Percentiles rank a stretch among this genome's conserved stretches.
Conservation (phyloP, 2,888 invertebrate genomes). For the Alcis repandata region DNA sequence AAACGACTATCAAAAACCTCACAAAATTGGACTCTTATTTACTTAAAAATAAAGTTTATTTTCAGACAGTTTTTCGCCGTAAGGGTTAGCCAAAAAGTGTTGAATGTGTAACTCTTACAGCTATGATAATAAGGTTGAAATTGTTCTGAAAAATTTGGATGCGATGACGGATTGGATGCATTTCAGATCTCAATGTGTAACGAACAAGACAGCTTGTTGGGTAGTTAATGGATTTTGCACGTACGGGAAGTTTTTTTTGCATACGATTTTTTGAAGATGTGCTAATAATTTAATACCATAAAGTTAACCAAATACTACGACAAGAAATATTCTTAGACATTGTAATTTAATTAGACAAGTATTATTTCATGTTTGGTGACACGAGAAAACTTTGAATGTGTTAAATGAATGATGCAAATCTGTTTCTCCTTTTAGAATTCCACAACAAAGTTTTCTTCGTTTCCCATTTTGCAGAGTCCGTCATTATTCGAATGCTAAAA, state of each 20-base stretch:
- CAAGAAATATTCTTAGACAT: too few relatives aligned
- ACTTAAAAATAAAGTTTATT: constrained; percentile 19
- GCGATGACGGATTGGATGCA: constrained; percentile 75
- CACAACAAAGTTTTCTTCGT: too few relatives aligned
- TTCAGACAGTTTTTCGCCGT: neutral
- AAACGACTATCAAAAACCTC: constrained; percentile 10
- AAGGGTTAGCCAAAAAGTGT: neutral
- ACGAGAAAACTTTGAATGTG: too few relatives aligned
- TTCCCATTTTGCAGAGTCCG: too few relatives aligned
- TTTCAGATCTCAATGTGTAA: constrained; percentile 49
- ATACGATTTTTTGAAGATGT: constrained; percentile 3
- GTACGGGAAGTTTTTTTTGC: constrained; percentile 56
- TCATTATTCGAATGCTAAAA: too few relatives aligned
- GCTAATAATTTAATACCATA: neutral
- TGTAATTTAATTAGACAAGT: too few relatives aligned
- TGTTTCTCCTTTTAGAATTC: too few relatives aligned
- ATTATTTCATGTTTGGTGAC: too few relatives aligned
- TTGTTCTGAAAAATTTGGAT: neutral
- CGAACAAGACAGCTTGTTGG: constrained; percentile 60
- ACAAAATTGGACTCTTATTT: constrained; percentile 12
- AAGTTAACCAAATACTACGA: neutral
- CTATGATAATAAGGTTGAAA: constrained; percentile 1
- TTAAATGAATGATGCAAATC: too few relatives aligned
- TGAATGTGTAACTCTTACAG: constrained; percentile 8
- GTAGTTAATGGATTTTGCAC: constrained; percentile 67